Evolutionary conservation across 2,797 vertebrate genomes (phyloP).

Genomic region (Heliangelus exortis): DNA sequence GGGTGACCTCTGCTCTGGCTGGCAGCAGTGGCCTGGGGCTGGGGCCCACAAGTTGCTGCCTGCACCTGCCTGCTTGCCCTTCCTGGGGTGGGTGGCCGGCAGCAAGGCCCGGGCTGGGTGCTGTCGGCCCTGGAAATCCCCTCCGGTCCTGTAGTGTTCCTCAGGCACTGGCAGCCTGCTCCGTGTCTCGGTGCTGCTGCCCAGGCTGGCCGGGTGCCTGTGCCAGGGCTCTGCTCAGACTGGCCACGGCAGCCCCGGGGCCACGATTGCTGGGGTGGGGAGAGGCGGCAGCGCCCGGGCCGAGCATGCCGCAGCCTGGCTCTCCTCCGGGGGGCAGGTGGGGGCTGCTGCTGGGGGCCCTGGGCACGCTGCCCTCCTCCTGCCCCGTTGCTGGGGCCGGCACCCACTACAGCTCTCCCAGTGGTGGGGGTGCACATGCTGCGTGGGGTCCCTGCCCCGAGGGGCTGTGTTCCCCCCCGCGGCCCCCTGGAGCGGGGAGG

Average conservation of each 20-base stretch:
- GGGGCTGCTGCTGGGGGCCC: background rate
- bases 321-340: background rate
- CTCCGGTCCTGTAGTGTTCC: background rate
- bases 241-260: rapidly evolving
- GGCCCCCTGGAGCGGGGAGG: rapidly evolving
- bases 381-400: background rate
- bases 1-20: slow-evolving; percentile 8
- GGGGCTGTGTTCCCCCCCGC: background rate
- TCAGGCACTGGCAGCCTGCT: background rate
- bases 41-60: background rate
- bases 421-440: rapidly evolving
- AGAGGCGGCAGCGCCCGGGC: background rate
- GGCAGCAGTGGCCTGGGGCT: background rate
- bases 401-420: background rate
- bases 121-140: background rate
- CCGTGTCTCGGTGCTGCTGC: rapidly evolving
- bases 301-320: background rate
- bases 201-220: rapidly evolving
- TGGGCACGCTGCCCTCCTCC: background rate
- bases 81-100: background rate
- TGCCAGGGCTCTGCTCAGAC: background rate
- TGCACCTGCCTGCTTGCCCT: background rate
- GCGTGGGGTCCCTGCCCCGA: rapidly evolving
- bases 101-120: background rate
- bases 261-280: background rate